Conservation (phyloP, 2,888 invertebrate species). For the Scrobipalpa costella region DNA sequence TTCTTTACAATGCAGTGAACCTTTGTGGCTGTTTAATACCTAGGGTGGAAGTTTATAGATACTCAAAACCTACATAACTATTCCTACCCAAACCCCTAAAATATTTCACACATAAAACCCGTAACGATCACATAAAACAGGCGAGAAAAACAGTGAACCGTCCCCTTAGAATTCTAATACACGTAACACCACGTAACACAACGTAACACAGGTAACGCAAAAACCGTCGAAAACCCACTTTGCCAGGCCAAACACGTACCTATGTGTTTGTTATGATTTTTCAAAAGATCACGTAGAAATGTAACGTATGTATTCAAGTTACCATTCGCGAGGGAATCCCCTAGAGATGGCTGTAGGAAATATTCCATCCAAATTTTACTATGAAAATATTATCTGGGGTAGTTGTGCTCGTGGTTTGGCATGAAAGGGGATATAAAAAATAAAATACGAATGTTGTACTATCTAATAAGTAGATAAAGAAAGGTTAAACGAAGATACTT, state of each 20-base stretch:
- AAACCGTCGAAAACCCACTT: slow-evolving; percentile 15
- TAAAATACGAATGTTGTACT: background rate
- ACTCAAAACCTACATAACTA: no score
- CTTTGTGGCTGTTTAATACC: no score
- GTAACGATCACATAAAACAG: background rate
- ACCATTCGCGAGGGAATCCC: slow-evolving; percentile 50
- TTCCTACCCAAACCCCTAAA: no score
- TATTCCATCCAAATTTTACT: slow-evolving; percentile 55
- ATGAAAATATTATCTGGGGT: slow-evolving; percentile 53
- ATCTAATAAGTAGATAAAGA: no score
- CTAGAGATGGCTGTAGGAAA: slow-evolving; percentile 48
- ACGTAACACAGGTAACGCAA: slow-evolving; percentile 20
- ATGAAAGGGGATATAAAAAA: background rate
- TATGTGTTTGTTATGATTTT: slow-evolving; percentile 46
- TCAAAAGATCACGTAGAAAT: slow-evolving; percentile 53
- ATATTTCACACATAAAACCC: background rate
- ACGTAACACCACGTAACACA: background rate
- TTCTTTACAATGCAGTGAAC: no score
- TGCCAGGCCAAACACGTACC: slow-evolving; percentile 37
- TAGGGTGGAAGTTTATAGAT: no score
- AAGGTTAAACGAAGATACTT: no score
- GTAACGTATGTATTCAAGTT: slow-evolving; percentile 50
- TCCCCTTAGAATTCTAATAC: slow-evolving; percentile 12
- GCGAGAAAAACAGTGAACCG: background rate
- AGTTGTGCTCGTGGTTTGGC: slow-evolving; percentile 11